Percentiles rank a stretch among this genome's conserved stretches.
Conservation (phyloP, 2,113 vertebrate genomes). For the Sylvilagus bachmani region DNA sequence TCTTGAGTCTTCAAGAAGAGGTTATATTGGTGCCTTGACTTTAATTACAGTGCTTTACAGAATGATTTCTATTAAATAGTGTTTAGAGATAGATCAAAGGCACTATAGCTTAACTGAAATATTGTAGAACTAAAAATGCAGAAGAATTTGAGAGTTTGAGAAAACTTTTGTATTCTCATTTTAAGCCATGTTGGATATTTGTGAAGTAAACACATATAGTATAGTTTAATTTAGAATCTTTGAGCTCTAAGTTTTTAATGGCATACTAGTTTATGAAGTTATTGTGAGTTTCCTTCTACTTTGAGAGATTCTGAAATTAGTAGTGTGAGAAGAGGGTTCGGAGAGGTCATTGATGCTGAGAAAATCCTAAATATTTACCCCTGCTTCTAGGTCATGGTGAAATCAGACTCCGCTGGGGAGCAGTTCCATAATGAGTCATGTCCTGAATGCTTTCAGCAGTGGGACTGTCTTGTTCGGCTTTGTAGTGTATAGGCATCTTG, state of each 20-base stretch:
- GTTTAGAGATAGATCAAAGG: background rate
- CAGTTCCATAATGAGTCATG: background rate
- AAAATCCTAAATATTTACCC: background rate
- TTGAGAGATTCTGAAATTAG: constrained; percentile 21
- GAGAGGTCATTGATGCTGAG: background rate
- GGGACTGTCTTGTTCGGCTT: background rate
- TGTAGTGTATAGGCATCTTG: background rate
- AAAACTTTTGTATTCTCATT: background rate
- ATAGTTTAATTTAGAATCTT: background rate
- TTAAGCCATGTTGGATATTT: background rate
- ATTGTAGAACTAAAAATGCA: background rate
- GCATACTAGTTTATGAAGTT: background rate
- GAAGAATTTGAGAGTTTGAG: constrained; percentile 23
- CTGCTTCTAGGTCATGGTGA: background rate
- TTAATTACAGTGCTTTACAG: constrained; percentile 32
- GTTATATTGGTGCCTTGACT: background rate
- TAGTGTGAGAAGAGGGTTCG: rapidly evolving
- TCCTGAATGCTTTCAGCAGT: background rate
- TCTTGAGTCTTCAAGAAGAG: background rate
- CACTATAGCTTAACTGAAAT: background rate
- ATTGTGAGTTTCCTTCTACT: background rate
- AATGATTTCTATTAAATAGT: background rate
- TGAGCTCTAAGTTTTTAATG: background rate
- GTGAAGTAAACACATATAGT: background rate
- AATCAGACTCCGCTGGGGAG: background rate